A percentile compares a stretch with the other conserved stretches of the same genome.
Conservation (phyloP, 2,888 invertebrate genomes). For the Diarsia dahlii region DNA sequence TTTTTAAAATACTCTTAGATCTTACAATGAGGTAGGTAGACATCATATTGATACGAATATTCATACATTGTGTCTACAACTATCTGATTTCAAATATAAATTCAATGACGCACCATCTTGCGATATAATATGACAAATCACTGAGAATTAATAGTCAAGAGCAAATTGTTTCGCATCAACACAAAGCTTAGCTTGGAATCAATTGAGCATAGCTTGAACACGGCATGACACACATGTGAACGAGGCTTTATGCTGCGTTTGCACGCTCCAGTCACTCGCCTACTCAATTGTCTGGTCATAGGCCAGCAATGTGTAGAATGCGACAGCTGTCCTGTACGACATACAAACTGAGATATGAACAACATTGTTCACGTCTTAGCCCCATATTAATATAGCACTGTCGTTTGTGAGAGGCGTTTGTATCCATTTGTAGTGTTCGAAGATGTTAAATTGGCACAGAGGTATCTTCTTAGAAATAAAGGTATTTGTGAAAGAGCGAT, state of each 20-base stretch:
- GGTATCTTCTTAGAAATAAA: too few relatives aligned
- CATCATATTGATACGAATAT: not conserved
- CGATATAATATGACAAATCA: not conserved
- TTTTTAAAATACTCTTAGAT: too few relatives aligned
- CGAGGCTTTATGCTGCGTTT: constrained; percentile 19
- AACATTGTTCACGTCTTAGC: constrained; percentile 8
- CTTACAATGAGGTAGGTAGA: too few relatives aligned
- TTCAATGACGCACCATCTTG: not conserved
- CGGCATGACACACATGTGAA: constrained; percentile 21
- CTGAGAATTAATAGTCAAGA: not conserved
- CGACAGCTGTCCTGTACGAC: constrained; percentile 45
- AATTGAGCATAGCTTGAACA: constrained; percentile 18
- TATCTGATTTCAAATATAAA: not conserved
- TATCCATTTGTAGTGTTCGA: not conserved
- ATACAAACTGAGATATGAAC: constrained; percentile 25
- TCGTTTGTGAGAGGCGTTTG: too few relatives aligned
- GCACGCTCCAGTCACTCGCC: constrained; percentile 11
- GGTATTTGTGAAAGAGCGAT: not conserved
- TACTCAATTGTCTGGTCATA: constrained; percentile 39
- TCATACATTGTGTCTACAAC: too few relatives aligned
- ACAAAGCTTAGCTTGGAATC: constrained; percentile 9
- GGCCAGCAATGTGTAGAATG: constrained; percentile 27
- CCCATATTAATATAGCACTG: constrained; percentile 10
- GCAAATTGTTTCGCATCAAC: constrained; percentile 16
- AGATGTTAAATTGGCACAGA: too few relatives aligned